Evolutionary conservation across 2,888 invertebrate species (phyloP).

Genomic region (Drosophila affinis): DNA sequence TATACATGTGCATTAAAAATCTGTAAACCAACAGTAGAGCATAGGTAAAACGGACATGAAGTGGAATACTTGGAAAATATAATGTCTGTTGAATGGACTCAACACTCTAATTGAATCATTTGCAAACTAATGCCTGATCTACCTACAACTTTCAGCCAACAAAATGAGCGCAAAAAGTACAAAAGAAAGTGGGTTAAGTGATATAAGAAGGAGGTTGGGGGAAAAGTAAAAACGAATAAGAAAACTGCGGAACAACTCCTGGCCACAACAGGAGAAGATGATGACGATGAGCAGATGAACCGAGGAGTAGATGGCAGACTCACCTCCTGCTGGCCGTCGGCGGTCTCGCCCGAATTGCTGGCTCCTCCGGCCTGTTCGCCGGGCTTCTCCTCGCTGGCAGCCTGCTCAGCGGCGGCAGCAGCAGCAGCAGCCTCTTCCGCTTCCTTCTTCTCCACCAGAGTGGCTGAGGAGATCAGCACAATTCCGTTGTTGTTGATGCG

Average conservation of each 20-base stretch:
- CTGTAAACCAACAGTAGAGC: too few species aligned
- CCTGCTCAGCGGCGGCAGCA: slow-evolving; percentile 61
- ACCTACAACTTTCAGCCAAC: slow-evolving; percentile 4
- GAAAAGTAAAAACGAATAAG: slow-evolving; percentile 5
- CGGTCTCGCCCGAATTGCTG: slow-evolving; percentile 83
- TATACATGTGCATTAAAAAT: too few species aligned
- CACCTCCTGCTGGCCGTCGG: slow-evolving; percentile 85
- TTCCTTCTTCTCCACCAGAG: slow-evolving; percentile 90
- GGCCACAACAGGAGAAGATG: slow-evolving; percentile 21
- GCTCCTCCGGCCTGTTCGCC: slow-evolving; percentile 52
- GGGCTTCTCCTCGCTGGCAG: slow-evolving; percentile 80
- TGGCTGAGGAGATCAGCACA: slow-evolving; percentile 93
- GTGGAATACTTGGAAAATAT: not conserved
- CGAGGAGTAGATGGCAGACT: slow-evolving; percentile 41
- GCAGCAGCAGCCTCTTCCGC: slow-evolving; percentile 78
- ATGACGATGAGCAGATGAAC: slow-evolving; percentile 19
- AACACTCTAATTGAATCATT: not conserved
- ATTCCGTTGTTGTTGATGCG: slow-evolving; percentile 97
- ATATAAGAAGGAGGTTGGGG: slow-evolving; percentile 10
- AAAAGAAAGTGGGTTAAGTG: not conserved
- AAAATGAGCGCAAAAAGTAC: not conserved
- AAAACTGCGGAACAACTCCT: slow-evolving; percentile 20
- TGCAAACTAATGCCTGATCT: not conserved
- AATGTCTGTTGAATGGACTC: not conserved
- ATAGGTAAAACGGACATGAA: not conserved